phyloP scores from a whole-genome alignment of 2,113 vertebrate genomes.

The Cyprinus carpio region DNA sequence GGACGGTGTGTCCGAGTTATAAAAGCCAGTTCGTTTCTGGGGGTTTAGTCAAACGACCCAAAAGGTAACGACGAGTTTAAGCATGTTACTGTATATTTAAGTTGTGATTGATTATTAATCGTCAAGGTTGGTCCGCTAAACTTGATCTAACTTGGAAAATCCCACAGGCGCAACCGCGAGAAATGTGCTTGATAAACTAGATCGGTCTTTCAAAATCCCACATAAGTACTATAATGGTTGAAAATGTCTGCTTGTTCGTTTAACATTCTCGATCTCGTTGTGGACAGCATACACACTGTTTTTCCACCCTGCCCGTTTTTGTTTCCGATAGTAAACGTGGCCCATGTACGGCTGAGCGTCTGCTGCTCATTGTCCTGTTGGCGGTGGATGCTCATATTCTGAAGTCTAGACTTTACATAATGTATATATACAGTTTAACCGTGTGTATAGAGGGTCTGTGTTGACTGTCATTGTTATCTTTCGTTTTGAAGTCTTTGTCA shows the following conservation, averaged over 20 bases:
- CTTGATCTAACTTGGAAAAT: conserved; percentile 15
- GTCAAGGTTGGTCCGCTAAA: neutral
- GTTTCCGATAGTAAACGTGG: conserved; percentile 72
- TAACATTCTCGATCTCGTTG: neutral
- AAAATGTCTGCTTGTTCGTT: neutral
- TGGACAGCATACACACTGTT: conserved; percentile 40
- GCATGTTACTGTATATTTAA: too few relatives aligned
- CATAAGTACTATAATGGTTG: neutral
- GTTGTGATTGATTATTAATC: neutral
- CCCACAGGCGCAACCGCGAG: neutral
- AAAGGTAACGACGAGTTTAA: conserved; percentile 74
- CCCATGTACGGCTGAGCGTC: conserved; percentile 60
- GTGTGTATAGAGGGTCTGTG: neutral
- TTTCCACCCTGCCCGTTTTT: conserved; percentile 67
- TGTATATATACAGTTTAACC: neutral
- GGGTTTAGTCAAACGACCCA: conserved; percentile 84
- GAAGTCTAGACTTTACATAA: neutral
- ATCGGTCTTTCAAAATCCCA: neutral
- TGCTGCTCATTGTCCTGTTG: conserved; percentile 52
- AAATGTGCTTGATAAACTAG: conserved; percentile 2
- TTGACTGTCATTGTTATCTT: neutral
- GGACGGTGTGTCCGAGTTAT: conserved; percentile 84
- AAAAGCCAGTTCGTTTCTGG: conserved; percentile 84
- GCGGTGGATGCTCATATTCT: neutral
- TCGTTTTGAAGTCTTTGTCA: neutral